Evolutionary conservation across 2,888 invertebrate genomes (phyloP).

Genomic region (Melolontha melolontha): DNA sequence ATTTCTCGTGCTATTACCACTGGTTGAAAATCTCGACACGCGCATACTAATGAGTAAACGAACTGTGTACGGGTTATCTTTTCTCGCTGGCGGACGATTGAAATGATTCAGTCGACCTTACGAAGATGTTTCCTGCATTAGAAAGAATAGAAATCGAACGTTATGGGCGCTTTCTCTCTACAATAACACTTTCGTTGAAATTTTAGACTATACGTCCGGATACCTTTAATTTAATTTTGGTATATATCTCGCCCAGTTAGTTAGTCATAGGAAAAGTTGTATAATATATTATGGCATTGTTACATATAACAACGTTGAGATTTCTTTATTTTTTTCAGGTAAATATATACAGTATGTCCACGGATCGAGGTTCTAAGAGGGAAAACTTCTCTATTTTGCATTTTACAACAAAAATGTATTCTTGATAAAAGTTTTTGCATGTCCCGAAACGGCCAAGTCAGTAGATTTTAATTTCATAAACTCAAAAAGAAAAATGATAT

Average conservation of each 20-base stretch:
- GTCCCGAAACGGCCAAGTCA: too few relatives aligned
- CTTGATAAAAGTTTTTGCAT: too few relatives aligned
- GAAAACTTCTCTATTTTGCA: too few relatives aligned
- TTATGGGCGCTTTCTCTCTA: slow-evolving; percentile 39
- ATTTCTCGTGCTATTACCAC: too few relatives aligned
- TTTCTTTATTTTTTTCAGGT: too few relatives aligned
- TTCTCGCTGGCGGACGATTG: slow-evolving; percentile 9
- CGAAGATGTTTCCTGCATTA: slow-evolving; percentile 41
- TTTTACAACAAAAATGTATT: too few relatives aligned
- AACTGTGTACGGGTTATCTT: background rate
- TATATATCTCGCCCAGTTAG: background rate
- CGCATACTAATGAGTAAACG: slow-evolving; percentile 12
- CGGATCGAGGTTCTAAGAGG: too few relatives aligned
- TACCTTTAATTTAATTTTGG: background rate
- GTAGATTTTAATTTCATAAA: too few relatives aligned
- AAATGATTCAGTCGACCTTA: slow-evolving; percentile 32
- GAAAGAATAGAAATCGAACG: slow-evolving; percentile 44
- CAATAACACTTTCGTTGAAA: slow-evolving; percentile 26
- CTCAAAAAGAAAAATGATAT: too few relatives aligned
- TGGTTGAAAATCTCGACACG: background rate
- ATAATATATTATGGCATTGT: slow-evolving; percentile 27
- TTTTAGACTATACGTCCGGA: slow-evolving; percentile 11
- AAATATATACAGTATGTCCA: too few relatives aligned
- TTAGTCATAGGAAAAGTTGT: slow-evolving; percentile 15
- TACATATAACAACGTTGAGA: background rate